These are phyloP conservation scores for Epizoanthus illoricatus DNA, from an alignment of 92 coral and sea anemone species.

Conservation along the genomic window DNA sequence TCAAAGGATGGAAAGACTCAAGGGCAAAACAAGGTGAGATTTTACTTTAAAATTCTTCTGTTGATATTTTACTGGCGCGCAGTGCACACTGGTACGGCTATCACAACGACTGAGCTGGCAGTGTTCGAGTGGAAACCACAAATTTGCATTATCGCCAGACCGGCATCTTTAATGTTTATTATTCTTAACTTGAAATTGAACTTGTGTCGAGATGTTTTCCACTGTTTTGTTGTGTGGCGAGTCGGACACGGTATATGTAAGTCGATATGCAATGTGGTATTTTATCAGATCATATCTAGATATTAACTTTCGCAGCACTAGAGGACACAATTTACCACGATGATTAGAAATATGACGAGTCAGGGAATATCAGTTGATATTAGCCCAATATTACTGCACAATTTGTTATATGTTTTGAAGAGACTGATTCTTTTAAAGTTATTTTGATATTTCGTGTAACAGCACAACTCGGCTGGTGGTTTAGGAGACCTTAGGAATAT, in stretches of 20 bases:
- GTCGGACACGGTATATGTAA: conserved; percentile 1
- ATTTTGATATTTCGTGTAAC: too few species aligned
- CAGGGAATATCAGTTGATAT: too few species aligned
- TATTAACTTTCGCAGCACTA: background rate
- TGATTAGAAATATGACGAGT: too few species aligned
- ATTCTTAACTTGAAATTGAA: background rate
- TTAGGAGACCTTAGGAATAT: too few species aligned
- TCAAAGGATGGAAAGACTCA: conserved; percentile 23
- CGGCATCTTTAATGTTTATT: conserved; percentile 21
- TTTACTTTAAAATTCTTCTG: background rate
- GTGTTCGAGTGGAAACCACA: conserved; percentile 28
- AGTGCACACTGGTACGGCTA: background rate
- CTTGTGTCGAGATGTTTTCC: conserved; percentile 11
- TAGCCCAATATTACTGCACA: too few species aligned
- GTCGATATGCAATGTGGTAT: background rate
- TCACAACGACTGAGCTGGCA: conserved; percentile 17
- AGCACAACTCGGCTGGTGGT: too few species aligned
- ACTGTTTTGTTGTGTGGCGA: background rate
- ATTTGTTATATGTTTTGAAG: too few species aligned
- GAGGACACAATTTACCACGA: background rate
- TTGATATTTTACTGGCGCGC: background rate
- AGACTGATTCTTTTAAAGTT: too few species aligned
- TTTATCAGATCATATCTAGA: background rate
- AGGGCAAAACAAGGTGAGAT: conserved; percentile 6
- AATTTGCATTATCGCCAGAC: conserved; percentile 34